These are phyloP conservation scores for Brachyptera risi DNA, from an alignment of 2,888 invertebrate species.

Conservation along the genomic window DNA sequence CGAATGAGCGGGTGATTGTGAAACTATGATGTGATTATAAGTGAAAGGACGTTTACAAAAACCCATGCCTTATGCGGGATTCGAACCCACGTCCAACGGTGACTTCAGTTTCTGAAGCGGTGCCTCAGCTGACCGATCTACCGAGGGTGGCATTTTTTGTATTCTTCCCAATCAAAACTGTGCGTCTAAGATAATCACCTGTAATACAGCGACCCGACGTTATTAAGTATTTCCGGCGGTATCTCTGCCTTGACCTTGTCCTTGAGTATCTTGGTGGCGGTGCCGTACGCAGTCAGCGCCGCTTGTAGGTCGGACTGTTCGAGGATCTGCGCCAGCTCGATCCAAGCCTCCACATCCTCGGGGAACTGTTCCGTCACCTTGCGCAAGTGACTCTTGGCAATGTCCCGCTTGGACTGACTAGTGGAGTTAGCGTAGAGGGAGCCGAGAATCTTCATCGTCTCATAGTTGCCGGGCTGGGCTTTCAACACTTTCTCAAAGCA, in stretches of 20 bases:
- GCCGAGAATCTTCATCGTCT: slow-evolving; percentile 98
- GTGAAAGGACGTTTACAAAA: too few relatives aligned
- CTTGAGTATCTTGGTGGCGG: slow-evolving; percentile 86
- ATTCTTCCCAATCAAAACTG: too few relatives aligned
- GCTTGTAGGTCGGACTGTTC: slow-evolving; percentile 90
- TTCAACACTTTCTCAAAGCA: slow-evolving; percentile 99
- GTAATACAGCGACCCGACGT: slow-evolving; percentile 92
- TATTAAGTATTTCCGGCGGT: slow-evolving; percentile 96
- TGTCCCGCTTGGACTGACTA: slow-evolving; percentile 86
- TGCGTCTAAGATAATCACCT: too few relatives aligned
- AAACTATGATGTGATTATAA: too few relatives aligned
- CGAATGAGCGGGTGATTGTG: too few relatives aligned
- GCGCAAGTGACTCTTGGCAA: slow-evolving; percentile 88
- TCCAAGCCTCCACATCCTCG: slow-evolving; percentile 99
- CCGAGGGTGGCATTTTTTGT: too few relatives aligned
- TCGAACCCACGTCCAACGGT: too few relatives aligned
- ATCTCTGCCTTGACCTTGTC: slow-evolving; percentile 92
- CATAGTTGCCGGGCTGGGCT: slow-evolving; percentile 95
- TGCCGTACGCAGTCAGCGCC: slow-evolving; percentile 88
- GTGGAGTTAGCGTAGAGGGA: slow-evolving; percentile 90
- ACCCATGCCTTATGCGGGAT: too few relatives aligned
- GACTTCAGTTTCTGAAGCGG: too few relatives aligned
- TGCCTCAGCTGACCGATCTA: too few relatives aligned
- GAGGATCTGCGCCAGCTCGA: slow-evolving; percentile 95
- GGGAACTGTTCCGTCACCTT: slow-evolving; percentile 96